Base-by-base conservation (phyloP, 2,888 invertebrate species). In the Drosophila tripunctata region DNA sequence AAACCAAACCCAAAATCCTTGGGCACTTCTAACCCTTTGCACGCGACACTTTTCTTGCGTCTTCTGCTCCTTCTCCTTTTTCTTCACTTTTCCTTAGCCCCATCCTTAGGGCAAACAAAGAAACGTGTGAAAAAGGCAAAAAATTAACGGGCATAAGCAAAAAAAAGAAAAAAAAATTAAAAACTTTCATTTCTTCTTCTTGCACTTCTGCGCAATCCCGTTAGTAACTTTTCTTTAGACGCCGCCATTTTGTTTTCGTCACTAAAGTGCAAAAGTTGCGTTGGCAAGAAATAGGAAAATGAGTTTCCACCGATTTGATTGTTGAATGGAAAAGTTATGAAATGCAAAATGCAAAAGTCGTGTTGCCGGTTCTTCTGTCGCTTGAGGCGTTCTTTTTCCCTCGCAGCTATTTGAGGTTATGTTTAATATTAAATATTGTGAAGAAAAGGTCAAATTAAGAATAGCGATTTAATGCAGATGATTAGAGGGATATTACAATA, bases 111-210 rank as follows among this genome's bases (percentile, higher is more conserved):
- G 73, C 74, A 80, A 82, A 83, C 80, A 83, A 55, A 64, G 68
- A 66, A 81, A 78, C 78, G 83, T 83, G 83, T 83, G 81, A 81
- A 80, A 80, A 80, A 78, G 82, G 79, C 81, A 77, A 77, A 82
- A 77, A 80, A 80, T 82, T 75, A 80, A 75, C 60, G 70, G 48
- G 55, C 70, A 64, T 54, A 66, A 56, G 69, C 69, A 58, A 44
- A 67, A n/a, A n/a, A n/a, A n/a, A n/a, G n/a, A n/a, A n/a, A n/a
- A n/a, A n/a, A n/a, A n/a, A 70, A 70, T 73, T 65, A 58, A 68
- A 57, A 72, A 56, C 44, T 54, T 41, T 7, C 21, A 21, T 27
- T 47, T 66, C 50, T 24, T 45, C 31, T 22, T 33, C 22, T 19
- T 21, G n/a, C 21, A 14, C 24, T 22, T 12, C 17, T 35, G n/a